Base-by-base conservation (phyloP, 2,113 vertebrate genomes). In the Hipposideros armiger region DNA sequence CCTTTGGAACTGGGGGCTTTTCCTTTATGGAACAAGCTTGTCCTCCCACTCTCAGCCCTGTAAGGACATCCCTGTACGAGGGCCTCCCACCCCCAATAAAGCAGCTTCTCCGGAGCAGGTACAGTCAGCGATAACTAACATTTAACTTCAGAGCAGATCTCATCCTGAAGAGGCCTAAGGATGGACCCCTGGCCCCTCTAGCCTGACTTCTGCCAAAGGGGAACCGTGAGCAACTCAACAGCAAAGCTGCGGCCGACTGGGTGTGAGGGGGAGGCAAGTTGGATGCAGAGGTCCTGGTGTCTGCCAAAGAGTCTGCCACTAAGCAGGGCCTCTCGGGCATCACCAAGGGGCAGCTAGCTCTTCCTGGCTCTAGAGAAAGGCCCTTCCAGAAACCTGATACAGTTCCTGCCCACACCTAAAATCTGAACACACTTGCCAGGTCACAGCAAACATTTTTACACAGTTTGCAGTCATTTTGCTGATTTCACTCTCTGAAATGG, bases 61-160 rank as follows among this genome's bases (percentile, higher is more conserved):
- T 1, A 32, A n/a, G 73, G 0, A 36, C 36, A 9, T 11, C 36
- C 36, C 2, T 36, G 74, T 9, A 1, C 70, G 1, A 9, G 60
- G 72, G 84, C 50, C 54, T 47, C 62, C 47, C 16, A 28, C 4
- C 10, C 24, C 64, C 47, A 28, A 1, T 0, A n/a, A 50, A 36
- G 19, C 60, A 64, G 66, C 32, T 9, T 87, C n/a, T 40, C 19
- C 1, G 14, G 42, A 42, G 45, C 24, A 26, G 54, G 10, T 0
- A 3, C 5, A 50, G 9, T 13, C 26, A 30, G 36, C 77, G 32
- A 7, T 2, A 73, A 11, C 11, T 4, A 36, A 36, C 4, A 1
- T 28, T 45, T n/a, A 10, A 7, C 32, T 19, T 78, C 32, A 83
- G 52, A 52, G 56, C 62, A 32, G 22, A 20, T 1, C 74, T 66